phyloP scores from a whole-genome alignment of 2,888 invertebrate species.

The Odontocerum albicorne region DNA sequence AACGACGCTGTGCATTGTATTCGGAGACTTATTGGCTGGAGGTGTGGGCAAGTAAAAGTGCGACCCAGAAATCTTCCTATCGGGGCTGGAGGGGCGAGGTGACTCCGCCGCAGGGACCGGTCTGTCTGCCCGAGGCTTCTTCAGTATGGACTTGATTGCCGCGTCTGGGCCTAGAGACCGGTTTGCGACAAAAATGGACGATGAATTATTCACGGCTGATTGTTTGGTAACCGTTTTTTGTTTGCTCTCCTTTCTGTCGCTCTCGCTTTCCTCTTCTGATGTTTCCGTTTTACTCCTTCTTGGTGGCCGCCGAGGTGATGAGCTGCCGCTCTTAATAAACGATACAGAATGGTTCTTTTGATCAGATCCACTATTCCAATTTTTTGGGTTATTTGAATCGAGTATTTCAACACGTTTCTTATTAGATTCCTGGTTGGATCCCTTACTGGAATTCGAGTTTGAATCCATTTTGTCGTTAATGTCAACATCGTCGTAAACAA shows the following conservation, averaged over 20 bases:
- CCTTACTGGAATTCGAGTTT: no score
- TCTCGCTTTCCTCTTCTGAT: slow-evolving; percentile 47
- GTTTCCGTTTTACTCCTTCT: slow-evolving; percentile 56
- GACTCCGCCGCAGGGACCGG: slow-evolving; percentile 41
- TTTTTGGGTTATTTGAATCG: neutral
- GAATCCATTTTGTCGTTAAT: slow-evolving; percentile 27
- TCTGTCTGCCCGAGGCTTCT: slow-evolving; percentile 48
- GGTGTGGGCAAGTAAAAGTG: slow-evolving; percentile 67
- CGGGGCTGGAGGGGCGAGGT: slow-evolving; percentile 40
- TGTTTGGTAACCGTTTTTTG: slow-evolving; percentile 36
- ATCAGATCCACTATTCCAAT: slow-evolving; percentile 42
- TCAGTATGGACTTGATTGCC: slow-evolving; percentile 56
- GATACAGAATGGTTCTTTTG: slow-evolving; percentile 37
- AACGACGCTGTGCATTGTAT: slow-evolving; percentile 51
- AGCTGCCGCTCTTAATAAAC: slow-evolving; percentile 28
- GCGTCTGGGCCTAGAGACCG: slow-evolving; percentile 28
- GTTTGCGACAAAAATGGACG: slow-evolving; percentile 30
- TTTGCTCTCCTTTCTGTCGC: slow-evolving; percentile 32
- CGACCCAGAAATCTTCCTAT: slow-evolving; percentile 44
- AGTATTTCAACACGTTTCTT: neutral
- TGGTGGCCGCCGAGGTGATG: slow-evolving; percentile 66
- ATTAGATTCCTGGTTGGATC: neutral
- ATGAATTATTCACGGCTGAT: slow-evolving; percentile 38
- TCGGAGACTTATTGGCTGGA: slow-evolving; percentile 46
- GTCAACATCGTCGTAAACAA: slow-evolving; percentile 52